Evolutionary conservation across 2,113 vertebrate genomes (phyloP).

Genomic region (Austrofundulus limnaeus): DNA sequence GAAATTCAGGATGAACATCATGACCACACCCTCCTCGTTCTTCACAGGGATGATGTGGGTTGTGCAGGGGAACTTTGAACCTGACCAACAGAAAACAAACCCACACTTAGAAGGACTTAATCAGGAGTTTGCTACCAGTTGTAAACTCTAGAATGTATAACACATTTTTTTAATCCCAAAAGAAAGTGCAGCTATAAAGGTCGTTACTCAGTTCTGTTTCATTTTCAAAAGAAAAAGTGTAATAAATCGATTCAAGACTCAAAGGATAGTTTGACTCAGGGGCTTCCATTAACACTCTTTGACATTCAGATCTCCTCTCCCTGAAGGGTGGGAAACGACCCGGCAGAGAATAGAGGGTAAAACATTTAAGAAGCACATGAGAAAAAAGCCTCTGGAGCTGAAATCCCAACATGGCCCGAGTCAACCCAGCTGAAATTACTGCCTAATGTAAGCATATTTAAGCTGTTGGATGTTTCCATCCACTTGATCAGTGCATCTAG

Average conservation of each 20-base stretch:
- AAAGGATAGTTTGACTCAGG: constrained; percentile 20
- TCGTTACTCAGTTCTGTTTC: no score
- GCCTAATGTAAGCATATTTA: no score
- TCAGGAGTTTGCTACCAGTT: not conserved
- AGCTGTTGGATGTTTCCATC: no score
- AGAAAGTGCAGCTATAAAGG: no score
- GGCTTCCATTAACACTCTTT: constrained; percentile 34
- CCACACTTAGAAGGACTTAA: constrained; percentile 11
- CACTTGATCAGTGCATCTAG: no score
- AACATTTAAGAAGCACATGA: constrained; percentile 36
- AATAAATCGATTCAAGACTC: not conserved
- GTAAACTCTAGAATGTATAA: no score
- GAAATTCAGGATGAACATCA: constrained; percentile 99
- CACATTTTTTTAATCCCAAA: no score
- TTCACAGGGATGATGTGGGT: constrained; percentile 98
- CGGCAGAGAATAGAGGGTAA: constrained; percentile 19
- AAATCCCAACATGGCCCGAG: constrained; percentile 15
- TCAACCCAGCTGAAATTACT: not conserved
- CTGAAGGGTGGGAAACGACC: constrained; percentile 7
- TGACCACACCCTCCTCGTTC: constrained; percentile 96
- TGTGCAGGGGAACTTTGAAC: constrained; percentile 93
- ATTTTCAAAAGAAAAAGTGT: constrained; percentile 10
- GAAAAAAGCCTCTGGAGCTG: constrained; percentile 32
- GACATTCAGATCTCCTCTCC: constrained; percentile 45
- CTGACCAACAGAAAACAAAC: constrained; percentile 69